Base-by-base conservation (phyloP, 2,888 invertebrate genomes). In the Cynaeus angustus region DNA sequence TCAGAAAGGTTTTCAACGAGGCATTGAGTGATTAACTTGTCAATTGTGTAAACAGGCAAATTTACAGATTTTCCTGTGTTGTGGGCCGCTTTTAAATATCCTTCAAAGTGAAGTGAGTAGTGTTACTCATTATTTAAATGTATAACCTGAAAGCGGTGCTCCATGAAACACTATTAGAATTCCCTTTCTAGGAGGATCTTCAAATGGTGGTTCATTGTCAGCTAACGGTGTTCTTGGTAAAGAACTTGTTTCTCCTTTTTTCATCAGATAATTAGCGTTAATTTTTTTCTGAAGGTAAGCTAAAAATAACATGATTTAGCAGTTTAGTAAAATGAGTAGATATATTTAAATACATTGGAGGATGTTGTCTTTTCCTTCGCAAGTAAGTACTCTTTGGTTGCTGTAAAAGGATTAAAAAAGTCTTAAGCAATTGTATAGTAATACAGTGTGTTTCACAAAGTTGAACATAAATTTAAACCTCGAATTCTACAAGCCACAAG, bases 41-140 rank as follows among this genome's bases (percentile, higher is more conserved):
- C 90, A 65, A 88, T 84, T 80, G 85, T 88, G 70, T 87, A 76
- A 3, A 86, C 86, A 0, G 88, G 87, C 66, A 89, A 72, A 2
- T 79, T 73, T 1, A 89, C 79, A 3, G 72, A 76, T 78, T 85
- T 87, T 2, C 88, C 88, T 10, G 79, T 74, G 74, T 75, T 74
- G 61, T 82, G 80, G 1, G 85, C 85, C 13, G 79, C 78, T 72
- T 78, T 76, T 28, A 78, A 61, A 71, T 77, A 81, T 66, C 82
- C 62, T 50, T 12, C 0, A 33, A 48, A 33, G 21, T 1, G 21
- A n/a, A n/a, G n/a, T 28, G 26, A 43, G 8, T 28, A 28, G 28
- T 28, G 28, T 28, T 28, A 21, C 21, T 1, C 4, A 21, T 21
- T 21, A 21, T 21, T 3, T 3, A 21, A 4, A 21, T 21, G 21